Percentiles rank a stretch among this genome's conserved stretches.
Conservation (phyloP, 1,140 invertebrate genomes). For the Drosophila pallidifrons region DNA sequence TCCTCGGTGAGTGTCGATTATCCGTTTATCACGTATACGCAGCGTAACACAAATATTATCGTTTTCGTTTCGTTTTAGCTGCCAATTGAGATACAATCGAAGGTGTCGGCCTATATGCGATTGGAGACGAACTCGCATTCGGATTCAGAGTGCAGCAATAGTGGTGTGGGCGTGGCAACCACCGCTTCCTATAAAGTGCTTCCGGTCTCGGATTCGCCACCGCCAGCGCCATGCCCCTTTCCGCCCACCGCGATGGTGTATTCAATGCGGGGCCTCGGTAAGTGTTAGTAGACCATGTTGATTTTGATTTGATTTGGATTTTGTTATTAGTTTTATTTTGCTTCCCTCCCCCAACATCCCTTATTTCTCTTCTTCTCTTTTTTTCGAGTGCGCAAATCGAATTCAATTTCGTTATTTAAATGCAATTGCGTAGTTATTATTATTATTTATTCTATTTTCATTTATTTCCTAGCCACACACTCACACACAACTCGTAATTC, state of each 20-base stretch:
- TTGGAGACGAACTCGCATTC: slow-evolving; percentile 88
- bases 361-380: no score
- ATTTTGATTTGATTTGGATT: slow-evolving; percentile 25
- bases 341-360: neutral
- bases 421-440: slow-evolving; percentile 6
- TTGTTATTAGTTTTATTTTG: slow-evolving; percentile 8
- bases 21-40: neutral
- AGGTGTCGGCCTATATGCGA: slow-evolving; percentile 92
- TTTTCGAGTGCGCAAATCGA: neutral
- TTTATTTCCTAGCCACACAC: slow-evolving; percentile 14
- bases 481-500: slow-evolving; percentile 5
- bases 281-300: slow-evolving; percentile 86
- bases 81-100: slow-evolving; percentile 94
- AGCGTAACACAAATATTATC: neutral
- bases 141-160: slow-evolving; percentile 83
- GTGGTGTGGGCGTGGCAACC: slow-evolving; percentile 80
- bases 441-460: slow-evolving; percentile 8
- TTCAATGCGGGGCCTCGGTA: slow-evolving; percentile 87
- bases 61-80: slow-evolving; percentile 87
- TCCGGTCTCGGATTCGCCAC: slow-evolving; percentile 84
- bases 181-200: slow-evolving; percentile 84
- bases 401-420: slow-evolving; percentile 17
- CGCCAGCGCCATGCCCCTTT: slow-evolving; percentile 87
- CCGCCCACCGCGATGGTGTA: slow-evolving; percentile 96
- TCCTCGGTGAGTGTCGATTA: slow-evolving; percentile 90